phyloP scores from a whole-genome alignment of 2,888 invertebrate genomes.

The Alloscopus bannaensis region DNA sequence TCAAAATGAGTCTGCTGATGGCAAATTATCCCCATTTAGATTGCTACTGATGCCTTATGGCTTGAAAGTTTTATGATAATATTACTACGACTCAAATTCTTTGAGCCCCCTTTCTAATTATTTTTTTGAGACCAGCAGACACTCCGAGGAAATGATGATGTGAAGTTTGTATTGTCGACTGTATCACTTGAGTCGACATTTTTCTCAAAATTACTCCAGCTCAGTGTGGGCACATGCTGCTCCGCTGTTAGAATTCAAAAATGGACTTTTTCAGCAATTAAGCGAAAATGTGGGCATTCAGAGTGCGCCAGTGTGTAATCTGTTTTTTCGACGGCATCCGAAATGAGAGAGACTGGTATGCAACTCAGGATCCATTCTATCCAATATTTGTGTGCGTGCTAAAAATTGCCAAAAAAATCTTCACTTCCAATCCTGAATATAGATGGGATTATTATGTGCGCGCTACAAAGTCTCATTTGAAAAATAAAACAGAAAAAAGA shows the following conservation, averaged over 20 bases:
- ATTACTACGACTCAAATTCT: conserved; percentile 22
- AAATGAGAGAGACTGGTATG: conserved; percentile 24
- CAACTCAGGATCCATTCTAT: conserved; percentile 50
- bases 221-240: no score
- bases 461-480: not conserved
- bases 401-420: conserved; percentile 65
- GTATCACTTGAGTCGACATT: no score
- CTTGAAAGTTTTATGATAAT: conserved; percentile 49
- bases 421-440: conserved; percentile 49
- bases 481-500: no score
- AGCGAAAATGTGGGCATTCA: not conserved
- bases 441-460: conserved; percentile 56
- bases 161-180: not conserved
- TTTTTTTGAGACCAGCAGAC: conserved; percentile 30
- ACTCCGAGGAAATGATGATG: no score
- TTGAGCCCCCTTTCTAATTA: no score
- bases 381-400: conserved; percentile 64
- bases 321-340: no score
- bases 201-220: no score
- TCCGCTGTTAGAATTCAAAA: no score
- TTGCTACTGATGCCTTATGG: conserved; percentile 49
- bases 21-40: conserved; percentile 48
- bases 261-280: no score
- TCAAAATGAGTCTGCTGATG: conserved; percentile 47
- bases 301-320: not conserved